Base-by-base conservation (phyloP, 2,888 invertebrate genomes). In the Acanthococcus lagerstroemiae region DNA sequence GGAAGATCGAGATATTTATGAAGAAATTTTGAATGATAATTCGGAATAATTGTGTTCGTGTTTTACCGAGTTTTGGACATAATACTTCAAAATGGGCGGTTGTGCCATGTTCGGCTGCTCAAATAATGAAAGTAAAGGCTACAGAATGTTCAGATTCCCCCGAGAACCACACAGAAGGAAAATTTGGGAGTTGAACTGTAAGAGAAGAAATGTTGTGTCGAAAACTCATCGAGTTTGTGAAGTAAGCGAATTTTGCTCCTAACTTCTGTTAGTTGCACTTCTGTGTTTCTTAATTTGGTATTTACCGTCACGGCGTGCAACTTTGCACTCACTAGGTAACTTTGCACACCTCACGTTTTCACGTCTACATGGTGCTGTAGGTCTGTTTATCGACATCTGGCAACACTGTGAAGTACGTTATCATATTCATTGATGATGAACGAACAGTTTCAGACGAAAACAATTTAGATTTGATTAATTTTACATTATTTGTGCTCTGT, bases 111-210 rank as follows among this genome's bases (percentile, higher is more conserved):
- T 57, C 15, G 25, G 45, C 12, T 57, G 45, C 45, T 37, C 22
- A 4, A 57, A 57, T 57, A 24, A 24, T 2, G 44, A 24, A 44
- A 44, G 15, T 1, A 57, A 57, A 4, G 57, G 24, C 2, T 7
- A 44, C 25, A 3, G 57, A 44, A n/a, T 57, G n/a, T 57, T 57
- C 22, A 27, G 57, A 7, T 57, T 57, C 45, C 57, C 57, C 1
- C 37, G 3, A n/a, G 44, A 57, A 7, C 3, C 4, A 22, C 21
- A 12, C 1, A 27, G 17, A 30, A 19, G 44, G 4, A 45, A 19
- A 44, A 22, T 44, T 44, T 44, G 57, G 57, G 6, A 44, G 12
- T 45, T 44, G 25, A 57, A 57, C 44, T 56, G 56, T 21, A n/a
- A 22, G 15, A 30, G 37, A 15, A 30, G 15, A 15, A 30, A 30